A percentile compares a stretch with the other conserved stretches of the same genome.
Evolutionary conservation across 1,140 invertebrate species (phyloP).

Genomic region (Procambarus virginalis): DNA sequence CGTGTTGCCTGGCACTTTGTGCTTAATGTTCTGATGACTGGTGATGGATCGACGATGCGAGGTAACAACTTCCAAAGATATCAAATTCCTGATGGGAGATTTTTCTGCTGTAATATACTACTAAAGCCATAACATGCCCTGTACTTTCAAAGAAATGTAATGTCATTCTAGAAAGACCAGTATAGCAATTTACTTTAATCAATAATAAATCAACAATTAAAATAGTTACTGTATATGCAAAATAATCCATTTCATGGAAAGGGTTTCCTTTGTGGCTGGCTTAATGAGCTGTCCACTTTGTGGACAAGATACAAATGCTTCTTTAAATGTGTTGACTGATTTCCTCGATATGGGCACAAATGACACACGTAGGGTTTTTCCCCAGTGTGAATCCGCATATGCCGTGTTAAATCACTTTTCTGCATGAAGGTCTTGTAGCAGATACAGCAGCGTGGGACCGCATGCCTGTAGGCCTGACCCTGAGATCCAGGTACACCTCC

Average conservation of each 20-base stretch:
- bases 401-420: constrained; percentile 55
- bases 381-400: constrained; percentile 63
- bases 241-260: constrained; percentile 11
- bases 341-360: constrained; percentile 55
- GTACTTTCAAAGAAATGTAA: neutral
- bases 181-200: neutral
- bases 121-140: neutral
- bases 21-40: constrained; percentile 5
- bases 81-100: neutral
- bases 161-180: neutral
- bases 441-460: constrained; percentile 52
- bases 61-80: constrained; percentile 1
- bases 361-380: constrained; percentile 57
- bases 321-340: constrained; percentile 60
- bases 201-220: neutral
- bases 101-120: neutral
- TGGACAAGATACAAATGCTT: constrained; percentile 61
- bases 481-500: constrained; percentile 18
- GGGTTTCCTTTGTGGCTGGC: constrained; percentile 28
- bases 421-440: constrained; percentile 67
- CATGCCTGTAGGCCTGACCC: constrained; percentile 20
- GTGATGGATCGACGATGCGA: constrained; percentile 7
- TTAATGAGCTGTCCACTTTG: constrained; percentile 45
- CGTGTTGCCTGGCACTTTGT: constrained; percentile 33
- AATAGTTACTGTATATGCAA: too few species aligned